Conservation (phyloP, 2,797 vertebrate genomes). For the Lutjanus argentimaculatus region DNA sequence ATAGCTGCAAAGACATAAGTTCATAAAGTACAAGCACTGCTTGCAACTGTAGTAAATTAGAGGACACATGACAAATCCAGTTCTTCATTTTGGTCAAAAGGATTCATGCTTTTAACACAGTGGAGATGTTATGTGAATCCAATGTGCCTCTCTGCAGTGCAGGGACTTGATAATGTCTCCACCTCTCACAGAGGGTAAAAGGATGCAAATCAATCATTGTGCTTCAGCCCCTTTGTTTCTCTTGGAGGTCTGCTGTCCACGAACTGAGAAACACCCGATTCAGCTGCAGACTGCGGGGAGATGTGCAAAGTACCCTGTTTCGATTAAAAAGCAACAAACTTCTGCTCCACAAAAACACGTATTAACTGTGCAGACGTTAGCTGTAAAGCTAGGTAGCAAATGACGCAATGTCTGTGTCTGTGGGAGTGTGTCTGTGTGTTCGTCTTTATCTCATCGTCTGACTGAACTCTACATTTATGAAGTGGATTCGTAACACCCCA, state of each 20-base stretch:
- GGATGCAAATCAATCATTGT: not conserved
- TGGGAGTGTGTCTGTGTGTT: too few relatives aligned
- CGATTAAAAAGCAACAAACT: not conserved
- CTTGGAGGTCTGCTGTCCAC: not conserved
- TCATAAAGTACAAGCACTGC: not conserved
- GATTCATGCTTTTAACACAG: not conserved
- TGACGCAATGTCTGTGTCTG: too few relatives aligned
- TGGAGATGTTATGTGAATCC: not conserved
- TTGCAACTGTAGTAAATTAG: not conserved
- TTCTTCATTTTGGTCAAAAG: not conserved
- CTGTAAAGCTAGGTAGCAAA: not conserved
- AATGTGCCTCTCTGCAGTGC: not conserved
- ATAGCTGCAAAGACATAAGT: not conserved
- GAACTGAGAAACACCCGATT: not conserved
- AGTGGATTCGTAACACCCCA: too few relatives aligned
- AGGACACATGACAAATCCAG: not conserved
- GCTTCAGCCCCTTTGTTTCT: not conserved
- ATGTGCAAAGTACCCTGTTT: not conserved
- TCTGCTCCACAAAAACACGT: not conserved
- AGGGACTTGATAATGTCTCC: not conserved
- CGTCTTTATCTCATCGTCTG: too few relatives aligned
- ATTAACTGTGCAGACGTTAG: too few relatives aligned
- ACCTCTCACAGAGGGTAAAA: not conserved
- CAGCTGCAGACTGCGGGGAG: not conserved
- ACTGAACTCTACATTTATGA: too few relatives aligned